Evolutionary conservation across 2,888 invertebrate genomes (phyloP), one percentile per base, ranked within the genome.

Genomic region (Trachelus tabidus): DNA sequence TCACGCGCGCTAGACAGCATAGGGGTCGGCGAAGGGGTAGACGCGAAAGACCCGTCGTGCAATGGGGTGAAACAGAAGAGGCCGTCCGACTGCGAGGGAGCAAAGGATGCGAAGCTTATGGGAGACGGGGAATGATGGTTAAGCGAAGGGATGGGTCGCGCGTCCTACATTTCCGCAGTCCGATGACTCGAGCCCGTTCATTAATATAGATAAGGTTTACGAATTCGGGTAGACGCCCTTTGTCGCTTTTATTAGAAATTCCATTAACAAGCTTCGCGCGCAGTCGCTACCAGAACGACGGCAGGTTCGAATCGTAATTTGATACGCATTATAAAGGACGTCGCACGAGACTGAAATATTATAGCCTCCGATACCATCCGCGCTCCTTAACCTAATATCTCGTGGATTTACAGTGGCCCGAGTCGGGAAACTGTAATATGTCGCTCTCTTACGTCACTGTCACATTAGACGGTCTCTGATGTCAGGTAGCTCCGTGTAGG

Each of bases 131-230:
- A 23, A 56, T 1, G 56, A 56, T 2, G 34, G 73, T n/a, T 15
- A 68, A 69, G 71, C 71, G 71, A 31, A 15, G 12, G 40, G 30
- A 68, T n/a, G 77, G 73, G 34, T 73, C 69, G 69, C 68, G 69
- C 68, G 69, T 40, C 34, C 69, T 78, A 78, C 76, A 76, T 78
- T 78, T 78, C 75, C 76, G 78, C 75, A 69, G 75, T 23, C 75
- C 56, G 78, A 78, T 78, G 34, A 78, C 73, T 75, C 73, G 68
- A 76, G 71, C 78, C 56, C 73, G 76, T 78, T 78, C 78, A 78
- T 78, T 78, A 78, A 78, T 78, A 78, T 78, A 75, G 75, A 78
- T 78, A 76, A 78, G 76, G 76, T 73, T 78, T 68, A 78, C 68
- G 76, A 76, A 78, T 78, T 78, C 73, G 78, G 78, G 76, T 73